Evolutionary conservation across 2,113 vertebrate species (phyloP).

Genomic region (Poeciliopsis prolifica): DNA sequence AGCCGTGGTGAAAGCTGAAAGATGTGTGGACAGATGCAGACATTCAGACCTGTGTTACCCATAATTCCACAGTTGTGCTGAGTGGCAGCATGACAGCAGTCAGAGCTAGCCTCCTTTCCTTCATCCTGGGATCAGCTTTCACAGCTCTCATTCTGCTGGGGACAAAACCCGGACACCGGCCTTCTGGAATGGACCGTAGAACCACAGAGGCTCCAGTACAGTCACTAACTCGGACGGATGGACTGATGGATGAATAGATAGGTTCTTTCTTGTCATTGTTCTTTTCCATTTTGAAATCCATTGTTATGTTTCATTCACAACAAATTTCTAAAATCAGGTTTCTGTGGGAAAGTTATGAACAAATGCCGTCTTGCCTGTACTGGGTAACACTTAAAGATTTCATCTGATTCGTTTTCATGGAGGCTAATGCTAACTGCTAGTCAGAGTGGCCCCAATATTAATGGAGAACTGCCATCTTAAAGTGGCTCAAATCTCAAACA

Average conservation of each 20-base stretch:
- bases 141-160: background rate
- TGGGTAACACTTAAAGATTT: background rate
- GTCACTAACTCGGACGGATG: too few species aligned
- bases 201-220: too few species aligned
- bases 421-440: too few species aligned
- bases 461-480: too few species aligned
- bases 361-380: background rate
- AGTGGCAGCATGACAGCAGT: slow-evolving; percentile 32
- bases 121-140: background rate
- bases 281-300: slow-evolving; percentile 16
- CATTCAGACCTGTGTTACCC: slow-evolving; percentile 27
- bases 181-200: background rate
- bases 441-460: too few species aligned
- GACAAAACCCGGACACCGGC: background rate
- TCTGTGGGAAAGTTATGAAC: background rate
- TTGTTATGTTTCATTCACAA: background rate
- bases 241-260: too few species aligned
- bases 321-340: background rate
- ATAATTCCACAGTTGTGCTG: slow-evolving; percentile 48
- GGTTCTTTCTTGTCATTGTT: too few species aligned
- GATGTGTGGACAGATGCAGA: slow-evolving; percentile 41
- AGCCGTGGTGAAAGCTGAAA: slow-evolving; percentile 60
- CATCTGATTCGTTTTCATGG: background rate
- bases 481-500: too few species aligned
- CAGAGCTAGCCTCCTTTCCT: slow-evolving; percentile 11